Evolutionary conservation across 1,140 invertebrate genomes (phyloP).

Genomic region (Lasioglossum albipes): DNA sequence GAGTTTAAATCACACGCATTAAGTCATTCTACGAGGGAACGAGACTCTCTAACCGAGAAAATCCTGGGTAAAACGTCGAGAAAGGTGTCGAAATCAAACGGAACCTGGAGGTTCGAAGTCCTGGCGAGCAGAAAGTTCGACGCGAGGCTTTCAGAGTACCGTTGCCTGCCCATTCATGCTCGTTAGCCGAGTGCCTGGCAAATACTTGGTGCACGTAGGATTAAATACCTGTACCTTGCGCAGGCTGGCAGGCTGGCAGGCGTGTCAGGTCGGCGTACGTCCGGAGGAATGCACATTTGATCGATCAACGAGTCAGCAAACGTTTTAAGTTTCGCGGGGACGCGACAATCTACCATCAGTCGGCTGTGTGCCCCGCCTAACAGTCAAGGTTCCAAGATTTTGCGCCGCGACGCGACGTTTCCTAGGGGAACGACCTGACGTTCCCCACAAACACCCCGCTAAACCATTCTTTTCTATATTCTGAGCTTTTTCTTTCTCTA

Average conservation of each 20-base stretch:
- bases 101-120: not conserved
- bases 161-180: constrained; percentile 23
- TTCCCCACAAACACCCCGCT: too few relatives aligned
- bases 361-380: not conserved
- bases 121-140: not conserved
- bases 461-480: too few relatives aligned
- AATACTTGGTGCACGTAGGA: not conserved
- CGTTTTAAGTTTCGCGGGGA: not conserved
- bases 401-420: not conserved
- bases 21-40: too few relatives aligned
- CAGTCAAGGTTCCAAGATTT: not conserved
- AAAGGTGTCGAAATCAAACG: too few relatives aligned
- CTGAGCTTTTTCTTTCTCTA: too few relatives aligned
- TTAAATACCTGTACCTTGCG: not conserved
- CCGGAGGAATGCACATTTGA: not conserved
- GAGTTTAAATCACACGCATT: too few relatives aligned
- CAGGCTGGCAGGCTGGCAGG: too few relatives aligned
- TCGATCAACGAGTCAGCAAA: not conserved
- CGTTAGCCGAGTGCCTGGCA: constrained; percentile 18
- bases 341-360: not conserved
- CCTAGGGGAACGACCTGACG: too few relatives aligned
- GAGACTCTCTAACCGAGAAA: too few relatives aligned
- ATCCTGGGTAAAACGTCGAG: too few relatives aligned
- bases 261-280: not conserved
- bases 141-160: not conserved